These are phyloP conservation scores for Parascotia fuliginaria DNA, from an alignment of 2,888 invertebrate genomes.

Conservation along the genomic window DNA sequence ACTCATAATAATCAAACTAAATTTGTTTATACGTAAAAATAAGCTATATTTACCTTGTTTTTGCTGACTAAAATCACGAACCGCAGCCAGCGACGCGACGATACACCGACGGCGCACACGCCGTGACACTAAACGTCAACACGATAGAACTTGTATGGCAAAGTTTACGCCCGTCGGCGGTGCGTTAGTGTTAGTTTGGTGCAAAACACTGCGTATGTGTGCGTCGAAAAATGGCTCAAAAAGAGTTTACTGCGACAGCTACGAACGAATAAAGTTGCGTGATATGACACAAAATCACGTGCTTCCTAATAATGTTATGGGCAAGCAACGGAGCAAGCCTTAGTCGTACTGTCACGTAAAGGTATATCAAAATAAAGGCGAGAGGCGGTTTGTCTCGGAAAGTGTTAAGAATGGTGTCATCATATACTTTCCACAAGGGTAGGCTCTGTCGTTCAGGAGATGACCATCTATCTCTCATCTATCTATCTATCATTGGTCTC, in stretches of 20 bases:
- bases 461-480: too few relatives aligned
- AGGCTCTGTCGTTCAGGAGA: too few relatives aligned
- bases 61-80: neutral
- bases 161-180: neutral
- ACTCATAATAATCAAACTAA: neutral
- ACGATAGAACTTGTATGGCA: neutral
- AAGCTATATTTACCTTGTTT: constrained; percentile 1
- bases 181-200: neutral
- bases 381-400: too few relatives aligned
- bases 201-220: neutral
- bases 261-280: neutral
- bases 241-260: constrained; percentile 1
- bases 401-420: too few relatives aligned
- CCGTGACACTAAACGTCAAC: too few relatives aligned
- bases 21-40: constrained; percentile 1
- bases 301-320: neutral
- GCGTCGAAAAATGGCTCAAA: neutral
- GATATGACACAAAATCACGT: neutral
- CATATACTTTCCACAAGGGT: too few relatives aligned
- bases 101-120: too few relatives aligned
- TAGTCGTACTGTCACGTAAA: too few relatives aligned
- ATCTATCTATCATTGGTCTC: too few relatives aligned
- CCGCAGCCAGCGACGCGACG: neutral
- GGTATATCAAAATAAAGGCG: too few relatives aligned
- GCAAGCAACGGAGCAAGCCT: neutral